A percentile compares a stretch with the other conserved stretches of the same genome.
These are phyloP conservation scores for Morbakka virulenta DNA, from an alignment of 30 jellyfish, hydroid and myxozoan species.

Conservation along the genomic window DNA sequence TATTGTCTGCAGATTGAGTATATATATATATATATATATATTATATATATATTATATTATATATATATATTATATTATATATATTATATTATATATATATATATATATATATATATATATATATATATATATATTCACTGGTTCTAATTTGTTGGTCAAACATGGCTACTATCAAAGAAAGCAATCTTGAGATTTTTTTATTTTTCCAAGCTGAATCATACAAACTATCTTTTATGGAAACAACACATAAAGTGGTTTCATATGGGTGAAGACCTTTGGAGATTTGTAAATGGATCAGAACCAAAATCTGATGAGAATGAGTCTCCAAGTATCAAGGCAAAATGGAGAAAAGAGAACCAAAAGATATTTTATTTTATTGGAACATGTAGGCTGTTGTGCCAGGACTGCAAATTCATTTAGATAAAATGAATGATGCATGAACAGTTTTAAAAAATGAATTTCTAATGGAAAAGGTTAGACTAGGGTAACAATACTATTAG, in stretches of 20 bases:
- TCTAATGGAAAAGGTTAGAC: slow-evolving; percentile 12
- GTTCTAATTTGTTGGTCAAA: slow-evolving; percentile 15
- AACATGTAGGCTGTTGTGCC: slow-evolving; percentile 5
- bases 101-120: background rate
- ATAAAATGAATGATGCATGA: slow-evolving; percentile 35
- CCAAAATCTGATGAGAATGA: slow-evolving; percentile 7
- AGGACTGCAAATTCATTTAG: slow-evolving; percentile 38
- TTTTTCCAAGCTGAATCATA: slow-evolving; percentile 16
- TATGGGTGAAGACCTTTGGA: slow-evolving; percentile 31
- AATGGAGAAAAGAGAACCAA: slow-evolving; percentile 34
- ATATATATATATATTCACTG: too few species aligned
- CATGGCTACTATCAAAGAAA: slow-evolving; percentile 16
- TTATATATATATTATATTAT: too few species aligned
- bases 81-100: background rate
- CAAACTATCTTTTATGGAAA: slow-evolving; percentile 24
- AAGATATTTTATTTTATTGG: slow-evolving; percentile 19
- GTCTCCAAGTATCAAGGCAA: background rate
- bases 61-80: too few species aligned
- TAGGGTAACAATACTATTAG: slow-evolving; percentile 10
- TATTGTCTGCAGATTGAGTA: too few species aligned
- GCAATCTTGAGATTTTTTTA: background rate
- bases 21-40: too few species aligned
- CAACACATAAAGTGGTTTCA: slow-evolving; percentile 27
- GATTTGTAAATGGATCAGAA: slow-evolving; percentile 47
- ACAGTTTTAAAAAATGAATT: slow-evolving; percentile 15